Conservation (phyloP, 2,113 vertebrate species). For the Ramphastos sulfuratus region DNA sequence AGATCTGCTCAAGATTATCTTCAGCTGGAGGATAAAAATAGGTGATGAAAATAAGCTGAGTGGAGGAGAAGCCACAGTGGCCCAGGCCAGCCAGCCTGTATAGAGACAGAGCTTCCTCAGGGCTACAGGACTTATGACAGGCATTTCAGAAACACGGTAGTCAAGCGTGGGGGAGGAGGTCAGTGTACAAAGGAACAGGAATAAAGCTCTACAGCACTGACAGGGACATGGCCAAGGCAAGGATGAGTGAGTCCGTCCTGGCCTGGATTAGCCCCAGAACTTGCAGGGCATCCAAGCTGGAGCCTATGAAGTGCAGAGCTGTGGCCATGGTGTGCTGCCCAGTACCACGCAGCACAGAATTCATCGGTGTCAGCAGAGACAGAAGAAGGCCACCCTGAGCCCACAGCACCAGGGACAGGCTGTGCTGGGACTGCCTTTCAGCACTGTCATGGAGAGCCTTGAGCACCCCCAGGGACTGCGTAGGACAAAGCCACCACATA, state of each 20-base stretch:
- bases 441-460: neutral
- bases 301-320: neutral
- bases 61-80: neutral
- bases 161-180: neutral
- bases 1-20: neutral
- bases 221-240: neutral
- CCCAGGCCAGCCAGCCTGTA: neutral
- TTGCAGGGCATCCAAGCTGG: neutral
- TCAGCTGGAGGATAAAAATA: neutral
- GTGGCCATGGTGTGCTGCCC: neutral
- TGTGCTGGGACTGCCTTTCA: neutral
- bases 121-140: neutral
- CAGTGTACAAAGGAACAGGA: neutral
- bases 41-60: neutral
- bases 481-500: neutral
- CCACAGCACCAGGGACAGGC: neutral
- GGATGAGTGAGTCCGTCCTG: neutral
- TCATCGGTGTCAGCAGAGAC: neutral
- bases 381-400: neutral
- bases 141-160: rapidly evolving
- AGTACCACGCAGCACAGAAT: rapidly evolving
- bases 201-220: neutral
- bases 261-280: neutral
- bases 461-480: neutral
- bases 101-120: neutral